phyloP scores from a whole-genome alignment of 1,140 invertebrate species.

The Scaptodrosophila lebanonensis region DNA sequence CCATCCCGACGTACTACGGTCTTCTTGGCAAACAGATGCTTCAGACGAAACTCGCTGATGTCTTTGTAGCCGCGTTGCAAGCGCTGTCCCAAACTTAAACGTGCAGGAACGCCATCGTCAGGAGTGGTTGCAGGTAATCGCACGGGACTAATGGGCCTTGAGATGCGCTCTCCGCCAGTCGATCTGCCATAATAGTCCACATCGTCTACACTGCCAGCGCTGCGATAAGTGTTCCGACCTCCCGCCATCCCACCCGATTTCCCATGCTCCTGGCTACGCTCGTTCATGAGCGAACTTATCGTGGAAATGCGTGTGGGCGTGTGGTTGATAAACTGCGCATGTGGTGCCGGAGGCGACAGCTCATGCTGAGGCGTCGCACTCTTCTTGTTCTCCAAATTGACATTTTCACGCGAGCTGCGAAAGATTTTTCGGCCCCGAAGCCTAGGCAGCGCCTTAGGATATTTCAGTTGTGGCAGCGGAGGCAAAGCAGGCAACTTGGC shows the following conservation, averaged over 20 bases:
- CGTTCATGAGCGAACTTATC: conserved; percentile 64
- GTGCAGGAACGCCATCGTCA: neutral
- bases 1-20: conserved; percentile 46
- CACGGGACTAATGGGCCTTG: conserved; percentile 49
- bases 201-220: conserved; percentile 64
- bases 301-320: conserved; percentile 68
- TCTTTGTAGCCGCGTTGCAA: conserved; percentile 64
- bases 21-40: conserved; percentile 66
- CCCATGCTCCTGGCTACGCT: conserved; percentile 10
- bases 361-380: neutral
- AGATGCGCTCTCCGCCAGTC: conserved; percentile 14
- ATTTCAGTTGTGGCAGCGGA: conserved; percentile 53
- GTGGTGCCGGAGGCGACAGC: conserved; percentile 16
- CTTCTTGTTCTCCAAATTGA: neutral
- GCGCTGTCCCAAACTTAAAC: conserved; percentile 34
- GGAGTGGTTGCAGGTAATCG: conserved; percentile 19
- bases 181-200: conserved; percentile 58
- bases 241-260: neutral
- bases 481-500: conserved; percentile 42
- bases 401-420: conserved; percentile 42
- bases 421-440: conserved; percentile 62
- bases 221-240: conserved; percentile 40
- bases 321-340: conserved; percentile 62
- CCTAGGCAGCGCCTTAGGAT: conserved; percentile 64
- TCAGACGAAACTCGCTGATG: conserved; percentile 62